Evolutionary conservation across 2,113 vertebrate species (phyloP), one percentile per base, ranked within the genome.

Genomic region (Trichomycterus rosablanca): DNA sequence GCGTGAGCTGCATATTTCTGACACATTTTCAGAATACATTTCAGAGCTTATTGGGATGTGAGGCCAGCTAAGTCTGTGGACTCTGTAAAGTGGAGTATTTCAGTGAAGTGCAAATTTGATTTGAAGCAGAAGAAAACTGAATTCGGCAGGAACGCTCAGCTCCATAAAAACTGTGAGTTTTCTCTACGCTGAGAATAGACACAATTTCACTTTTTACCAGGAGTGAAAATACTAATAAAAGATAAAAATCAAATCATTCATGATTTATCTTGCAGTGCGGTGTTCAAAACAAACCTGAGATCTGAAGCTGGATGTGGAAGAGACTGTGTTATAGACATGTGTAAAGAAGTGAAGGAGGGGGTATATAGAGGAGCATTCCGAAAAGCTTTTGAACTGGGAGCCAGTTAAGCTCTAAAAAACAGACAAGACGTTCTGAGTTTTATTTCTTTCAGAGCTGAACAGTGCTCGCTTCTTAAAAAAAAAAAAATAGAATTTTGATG

Each of bases 1-100:
- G 39, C 32, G 39, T 20, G 39, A 63, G 35, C 18, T 37, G 58
- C 35, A 42, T 45, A 44, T 51, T 70, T 63, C 48, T 64, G 28
- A 63, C 26, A 57, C 26, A 35, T 30, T 53, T 53, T 53, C 37
- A 59, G 14, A n/a, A 46, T 62, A 58, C 2, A 37, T 34, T 39
- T 63, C 5, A 35, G 12, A 54, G 46, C 39, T 52, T 46, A 30
- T 52, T 55, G 6, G 1, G 3, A 63, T 37, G 23, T 12, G 34
- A 24, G 63, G 44, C 44, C 55, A 43, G 43, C 23, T 19, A 56
- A 50, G 59, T 55, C 11, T 19, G 19, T n/a, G n/a, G 12, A 42
- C 22, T 28, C 24, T 44, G 11, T 6, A 32, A 62, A 4, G 5
- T 28, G 28, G 11, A 22, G 28, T 16, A 44, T 51, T 18, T 35